A percentile compares a stretch with the other conserved stretches of the same genome.
Evolutionary conservation across 1,140 invertebrate genomes (phyloP).

Genomic region (Chelonus insularis): DNA sequence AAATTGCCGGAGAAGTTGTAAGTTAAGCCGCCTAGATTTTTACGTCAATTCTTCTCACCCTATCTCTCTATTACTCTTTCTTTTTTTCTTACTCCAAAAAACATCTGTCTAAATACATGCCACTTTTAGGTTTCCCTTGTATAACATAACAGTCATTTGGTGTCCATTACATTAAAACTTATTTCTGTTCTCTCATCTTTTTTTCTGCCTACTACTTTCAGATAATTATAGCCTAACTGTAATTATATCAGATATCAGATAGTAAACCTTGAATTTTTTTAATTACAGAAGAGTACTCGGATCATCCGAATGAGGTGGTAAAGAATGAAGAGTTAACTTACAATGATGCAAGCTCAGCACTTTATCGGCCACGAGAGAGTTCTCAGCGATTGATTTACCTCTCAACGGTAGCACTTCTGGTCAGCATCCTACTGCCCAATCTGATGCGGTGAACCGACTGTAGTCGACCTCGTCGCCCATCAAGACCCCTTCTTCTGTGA

Average conservation of each 20-base stretch:
- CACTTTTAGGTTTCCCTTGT: neutral
- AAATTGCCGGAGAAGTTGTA: too few relatives aligned
- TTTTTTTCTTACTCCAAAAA: neutral
- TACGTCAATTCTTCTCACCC: neutral
- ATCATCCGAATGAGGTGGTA: constrained; percentile 87
- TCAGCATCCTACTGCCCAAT: constrained; percentile 46
- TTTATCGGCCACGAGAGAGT: constrained; percentile 24
- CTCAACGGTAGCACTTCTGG: constrained; percentile 39
- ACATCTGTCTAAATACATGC: constrained; percentile 4
- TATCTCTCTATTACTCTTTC: neutral
- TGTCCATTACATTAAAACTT: too few relatives aligned
- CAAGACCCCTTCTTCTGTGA: constrained; percentile 59
- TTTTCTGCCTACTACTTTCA: too few relatives aligned
- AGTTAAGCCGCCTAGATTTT: too few relatives aligned
- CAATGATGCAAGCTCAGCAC: constrained; percentile 50
- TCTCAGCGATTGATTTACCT: constrained; percentile 35
- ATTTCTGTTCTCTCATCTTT: too few relatives aligned
- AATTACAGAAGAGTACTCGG: constrained; percentile 78
- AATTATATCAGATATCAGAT: constrained; percentile 5
- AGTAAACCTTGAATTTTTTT: constrained; percentile 25
- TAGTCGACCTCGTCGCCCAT: constrained; percentile 40
- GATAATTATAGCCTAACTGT: neutral
- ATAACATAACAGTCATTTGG: neutral
- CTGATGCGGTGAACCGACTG: constrained; percentile 57
- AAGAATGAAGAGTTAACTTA: constrained; percentile 90